Evolutionary conservation across 1,140 invertebrate species (phyloP), one percentile per base, ranked within the genome.

Genomic region (Thereuonema tuberculata): DNA sequence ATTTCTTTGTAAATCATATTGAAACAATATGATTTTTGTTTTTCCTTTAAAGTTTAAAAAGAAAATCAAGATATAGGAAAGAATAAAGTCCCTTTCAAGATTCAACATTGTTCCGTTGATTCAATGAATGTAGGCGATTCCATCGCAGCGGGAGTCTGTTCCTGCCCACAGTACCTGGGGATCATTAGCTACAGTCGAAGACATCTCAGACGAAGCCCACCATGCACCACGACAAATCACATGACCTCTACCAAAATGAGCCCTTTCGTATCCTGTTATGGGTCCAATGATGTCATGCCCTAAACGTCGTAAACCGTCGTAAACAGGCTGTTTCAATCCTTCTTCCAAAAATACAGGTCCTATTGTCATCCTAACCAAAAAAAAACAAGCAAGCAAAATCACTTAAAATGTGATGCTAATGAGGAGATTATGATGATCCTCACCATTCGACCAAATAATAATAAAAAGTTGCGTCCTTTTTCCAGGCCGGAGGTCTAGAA

Each of bases 231-330:
- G 66, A 1, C 66, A 62, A 55, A 72, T 71, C 1, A 72, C 62
- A 28, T 71, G 69, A 43, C 71, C 71, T n/a, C 67, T 55, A 1
- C 71, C 71, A 62, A 72, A 70, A 1, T 64, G 14, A 17, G 28
- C 20, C 31, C 70, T 60, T 2, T 61, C 50, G 47, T 53, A 31
- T n/a, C 66, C 67, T 9, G 27, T 48, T 0, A 65, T 56, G 67
- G 28, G 28, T 15, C 20, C 25, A 27, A 1, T 5, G 17, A 46
- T 17, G 28, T 25, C 49, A 43, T 63, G 71, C 25, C 70, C 70
- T 56, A 67, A 63, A 0, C 46, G 28, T 20, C 62, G 26, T 3
- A 72, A 59, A 15, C 62, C 15, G 1, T 65, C 25, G 0, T 65
- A 12, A 1, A 65, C 63, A n/a, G 55, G 25, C 2, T 61, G 43